A percentile compares a stretch with the other conserved stretches of the same genome.
Conservation (phyloP, 2,113 vertebrate species). For the Thamnophis sirtalis region DNA sequence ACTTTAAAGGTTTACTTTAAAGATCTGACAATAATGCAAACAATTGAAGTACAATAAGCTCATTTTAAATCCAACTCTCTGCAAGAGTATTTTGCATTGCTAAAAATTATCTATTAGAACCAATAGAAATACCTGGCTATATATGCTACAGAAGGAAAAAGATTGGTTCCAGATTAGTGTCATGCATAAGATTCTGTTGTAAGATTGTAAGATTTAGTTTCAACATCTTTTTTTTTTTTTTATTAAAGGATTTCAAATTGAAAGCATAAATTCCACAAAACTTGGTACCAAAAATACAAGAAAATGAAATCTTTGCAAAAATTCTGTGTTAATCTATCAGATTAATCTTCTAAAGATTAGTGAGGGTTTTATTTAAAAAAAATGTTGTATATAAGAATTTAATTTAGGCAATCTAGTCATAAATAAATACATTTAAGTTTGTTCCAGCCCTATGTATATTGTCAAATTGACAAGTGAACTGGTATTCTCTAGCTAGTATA, state of each 20-base stretch:
- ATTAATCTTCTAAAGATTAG: not conserved
- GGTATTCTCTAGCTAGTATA: not conserved
- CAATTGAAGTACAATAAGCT: not conserved
- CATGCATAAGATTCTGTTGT: not conserved
- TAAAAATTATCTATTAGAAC: not conserved
- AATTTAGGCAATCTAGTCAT: not conserved
- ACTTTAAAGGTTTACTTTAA: not conserved
- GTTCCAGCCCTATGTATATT: not conserved
- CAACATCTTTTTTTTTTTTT: not conserved
- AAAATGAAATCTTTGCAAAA: not conserved
- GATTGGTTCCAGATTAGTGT: not conserved
- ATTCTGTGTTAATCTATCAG: not conserved
- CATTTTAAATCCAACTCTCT: not conserved
- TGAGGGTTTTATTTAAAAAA: not conserved
- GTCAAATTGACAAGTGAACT: not conserved
- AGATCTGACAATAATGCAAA: not conserved
- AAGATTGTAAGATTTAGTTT: not conserved
- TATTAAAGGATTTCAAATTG: not conserved
- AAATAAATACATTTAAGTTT: not conserved
- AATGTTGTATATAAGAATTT: not conserved
- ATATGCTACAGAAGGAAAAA: not conserved
- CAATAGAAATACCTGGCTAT: not conserved
- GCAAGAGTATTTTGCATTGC: not conserved
- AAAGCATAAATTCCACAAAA: not conserved
- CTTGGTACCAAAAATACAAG: not conserved